A percentile compares a stretch with the other conserved stretches of the same genome.
These are phyloP conservation scores for Diaphora mendica DNA, from an alignment of 2,888 invertebrate genomes.

Conservation along the genomic window DNA sequence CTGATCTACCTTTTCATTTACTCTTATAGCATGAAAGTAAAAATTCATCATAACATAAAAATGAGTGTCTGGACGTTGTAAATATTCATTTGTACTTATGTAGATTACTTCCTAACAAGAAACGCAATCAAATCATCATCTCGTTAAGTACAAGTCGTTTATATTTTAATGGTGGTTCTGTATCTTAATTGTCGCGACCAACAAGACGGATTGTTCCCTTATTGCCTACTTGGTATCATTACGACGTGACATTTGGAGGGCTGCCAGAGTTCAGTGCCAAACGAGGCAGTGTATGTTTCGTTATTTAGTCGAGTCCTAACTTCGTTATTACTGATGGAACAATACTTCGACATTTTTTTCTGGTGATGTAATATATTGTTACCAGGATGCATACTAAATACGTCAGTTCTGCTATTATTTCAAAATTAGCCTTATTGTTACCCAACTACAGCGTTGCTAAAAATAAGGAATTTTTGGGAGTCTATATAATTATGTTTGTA, in stretches of 20 bases:
- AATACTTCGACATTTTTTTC: neutral
- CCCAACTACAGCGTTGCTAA: no score
- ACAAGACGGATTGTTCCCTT: constrained; percentile 26
- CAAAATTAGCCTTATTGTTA: no score
- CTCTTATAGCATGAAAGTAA: neutral
- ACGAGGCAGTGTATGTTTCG: constrained; percentile 31
- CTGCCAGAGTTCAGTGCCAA: constrained; percentile 51
- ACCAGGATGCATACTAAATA: neutral
- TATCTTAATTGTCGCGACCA: constrained; percentile 19
- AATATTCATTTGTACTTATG: neutral
- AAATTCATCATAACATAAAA: neutral
- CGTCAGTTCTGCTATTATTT: neutral
- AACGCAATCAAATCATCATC: constrained; percentile 7
- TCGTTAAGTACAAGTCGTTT: neutral
- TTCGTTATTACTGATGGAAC: constrained; percentile 29
- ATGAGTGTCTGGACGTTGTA: neutral
- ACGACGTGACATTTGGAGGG: constrained; percentile 50
- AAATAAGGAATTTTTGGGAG: no score
- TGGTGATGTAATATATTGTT: neutral
- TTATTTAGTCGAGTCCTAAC: constrained; percentile 31
- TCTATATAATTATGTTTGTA: no score
- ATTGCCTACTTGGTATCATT: constrained; percentile 39
- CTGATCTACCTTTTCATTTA: neutral
- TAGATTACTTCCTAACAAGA: constrained; percentile 3
- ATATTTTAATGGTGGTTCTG: neutral